Evolutionary conservation across 2,888 invertebrate genomes (phyloP).

Genomic region (Lochmaea crataegi): DNA sequence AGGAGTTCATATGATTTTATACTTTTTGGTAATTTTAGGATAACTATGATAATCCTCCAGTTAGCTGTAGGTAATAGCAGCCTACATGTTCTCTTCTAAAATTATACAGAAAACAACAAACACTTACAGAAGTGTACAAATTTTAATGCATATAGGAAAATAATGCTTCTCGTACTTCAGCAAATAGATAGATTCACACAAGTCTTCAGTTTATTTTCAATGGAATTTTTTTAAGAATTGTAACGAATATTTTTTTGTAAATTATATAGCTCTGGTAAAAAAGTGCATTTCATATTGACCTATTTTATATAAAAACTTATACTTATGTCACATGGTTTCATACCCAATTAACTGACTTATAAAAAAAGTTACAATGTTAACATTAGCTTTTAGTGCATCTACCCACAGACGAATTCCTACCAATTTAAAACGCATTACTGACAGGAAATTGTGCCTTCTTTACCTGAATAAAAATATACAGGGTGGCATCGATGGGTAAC

Average conservation of each 20-base stretch:
- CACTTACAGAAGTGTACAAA: too few relatives aligned
- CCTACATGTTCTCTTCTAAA: too few relatives aligned
- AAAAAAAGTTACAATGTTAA: conserved; percentile 34
- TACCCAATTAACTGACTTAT: conserved; percentile 34
- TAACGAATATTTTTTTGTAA: background rate
- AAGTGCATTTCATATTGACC: background rate
- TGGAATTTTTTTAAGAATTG: too few relatives aligned
- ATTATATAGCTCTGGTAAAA: background rate
- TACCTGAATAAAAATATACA: conserved; percentile 52
- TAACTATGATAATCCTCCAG: too few relatives aligned
- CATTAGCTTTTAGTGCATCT: conserved; percentile 44
- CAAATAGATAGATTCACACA: too few relatives aligned
- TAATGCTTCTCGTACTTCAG: too few relatives aligned
- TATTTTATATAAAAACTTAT: conserved; percentile 8
- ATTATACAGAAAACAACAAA: too few relatives aligned
- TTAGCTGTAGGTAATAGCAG: too few relatives aligned
- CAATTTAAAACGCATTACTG: conserved; percentile 60
- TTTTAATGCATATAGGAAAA: too few relatives aligned
- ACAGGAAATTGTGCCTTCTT: conserved; percentile 57
- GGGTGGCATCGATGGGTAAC: background rate
- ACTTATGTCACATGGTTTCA: conserved; percentile 29
- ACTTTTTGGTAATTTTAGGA: too few relatives aligned
- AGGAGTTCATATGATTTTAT: too few relatives aligned
- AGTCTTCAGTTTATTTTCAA: too few relatives aligned
- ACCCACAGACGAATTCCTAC: conserved; percentile 53